Percentiles rank a stretch among this genome's conserved stretches.
Evolutionary conservation across 30 jellyfish, hydroid and myxozoan species (phyloP).

Genomic region (Nemopilema nomurai): DNA sequence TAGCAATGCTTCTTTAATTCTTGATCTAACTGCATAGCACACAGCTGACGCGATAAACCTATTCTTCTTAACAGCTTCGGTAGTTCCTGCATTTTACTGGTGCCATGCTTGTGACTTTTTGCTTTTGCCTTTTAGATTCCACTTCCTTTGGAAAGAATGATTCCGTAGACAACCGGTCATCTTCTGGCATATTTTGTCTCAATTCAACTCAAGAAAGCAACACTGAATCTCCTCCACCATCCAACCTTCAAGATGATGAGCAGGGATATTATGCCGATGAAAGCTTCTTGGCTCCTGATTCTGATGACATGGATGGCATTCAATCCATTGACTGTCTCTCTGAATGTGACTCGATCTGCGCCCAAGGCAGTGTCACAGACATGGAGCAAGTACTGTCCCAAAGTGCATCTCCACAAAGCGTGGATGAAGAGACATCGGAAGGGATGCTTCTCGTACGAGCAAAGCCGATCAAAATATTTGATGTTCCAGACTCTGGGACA

Average conservation of each 20-base stretch:
- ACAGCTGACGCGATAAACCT: too few species aligned
- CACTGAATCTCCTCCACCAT: not conserved
- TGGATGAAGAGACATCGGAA: not conserved
- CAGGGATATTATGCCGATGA: not conserved
- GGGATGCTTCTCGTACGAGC: not conserved
- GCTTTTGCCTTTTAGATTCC: not conserved
- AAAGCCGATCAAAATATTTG: not conserved
- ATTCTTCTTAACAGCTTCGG: too few species aligned
- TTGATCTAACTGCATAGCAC: too few species aligned
- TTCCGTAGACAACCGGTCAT: not conserved
- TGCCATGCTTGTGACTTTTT: too few species aligned
- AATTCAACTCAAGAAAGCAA: not conserved
- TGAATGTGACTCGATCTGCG: not conserved
- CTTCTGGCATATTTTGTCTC: not conserved
- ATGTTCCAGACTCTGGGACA: not conserved
- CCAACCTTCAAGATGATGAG: not conserved
- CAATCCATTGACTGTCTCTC: not conserved
- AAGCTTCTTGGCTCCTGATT: not conserved
- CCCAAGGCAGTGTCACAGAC: not conserved
- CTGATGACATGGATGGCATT: not conserved
- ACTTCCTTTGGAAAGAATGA: not conserved
- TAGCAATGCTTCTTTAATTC: too few species aligned
- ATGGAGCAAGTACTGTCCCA: not conserved
- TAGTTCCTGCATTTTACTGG: too few species aligned
- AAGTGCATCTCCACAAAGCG: not conserved